Percentiles rank a stretch among this genome's conserved stretches.
Evolutionary conservation across 2,113 vertebrate species (phyloP).

Genomic region (Epinephelus moara): DNA sequence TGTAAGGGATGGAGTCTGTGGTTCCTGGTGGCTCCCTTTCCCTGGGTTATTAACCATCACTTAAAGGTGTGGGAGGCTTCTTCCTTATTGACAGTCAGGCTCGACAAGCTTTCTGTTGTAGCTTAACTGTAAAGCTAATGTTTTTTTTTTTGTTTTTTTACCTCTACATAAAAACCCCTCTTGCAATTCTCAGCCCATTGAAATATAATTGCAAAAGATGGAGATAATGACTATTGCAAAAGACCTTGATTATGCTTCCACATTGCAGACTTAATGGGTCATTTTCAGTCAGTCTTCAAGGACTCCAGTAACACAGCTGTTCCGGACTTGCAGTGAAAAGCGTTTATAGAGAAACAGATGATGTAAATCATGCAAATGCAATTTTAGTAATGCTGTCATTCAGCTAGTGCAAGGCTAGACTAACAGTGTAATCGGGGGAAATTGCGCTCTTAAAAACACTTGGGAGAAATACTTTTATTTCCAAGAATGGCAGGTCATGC

Average conservation of each 20-base stretch:
- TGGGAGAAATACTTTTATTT: neutral
- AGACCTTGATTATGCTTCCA: conserved; percentile 2
- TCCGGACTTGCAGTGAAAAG: neutral
- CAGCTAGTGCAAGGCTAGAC: neutral
- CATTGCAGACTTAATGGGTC: neutral
- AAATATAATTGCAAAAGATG: conserved; percentile 6
- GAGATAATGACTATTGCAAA: neutral
- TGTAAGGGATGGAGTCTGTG: neutral
- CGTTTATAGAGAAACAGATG: neutral
- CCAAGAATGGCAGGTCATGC: neutral
- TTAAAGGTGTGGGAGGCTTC: neutral
- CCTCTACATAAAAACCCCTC: neutral
- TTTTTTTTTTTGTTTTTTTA: neutral
- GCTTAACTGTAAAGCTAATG: neutral
- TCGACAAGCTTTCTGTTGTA: neutral
- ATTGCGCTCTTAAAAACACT: neutral
- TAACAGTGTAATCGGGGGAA: neutral
- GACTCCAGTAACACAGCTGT: neutral
- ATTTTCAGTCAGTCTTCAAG: neutral
- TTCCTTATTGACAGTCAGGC: neutral
- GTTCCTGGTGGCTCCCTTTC: neutral
- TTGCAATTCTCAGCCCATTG: neutral
- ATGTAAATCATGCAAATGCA: conserved; percentile 19
- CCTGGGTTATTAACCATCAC: conserved; percentile 5
- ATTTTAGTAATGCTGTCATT: conserved; percentile 21